Conservation (phyloP, 2,888 invertebrate species). For the Seira ritae region DNA sequence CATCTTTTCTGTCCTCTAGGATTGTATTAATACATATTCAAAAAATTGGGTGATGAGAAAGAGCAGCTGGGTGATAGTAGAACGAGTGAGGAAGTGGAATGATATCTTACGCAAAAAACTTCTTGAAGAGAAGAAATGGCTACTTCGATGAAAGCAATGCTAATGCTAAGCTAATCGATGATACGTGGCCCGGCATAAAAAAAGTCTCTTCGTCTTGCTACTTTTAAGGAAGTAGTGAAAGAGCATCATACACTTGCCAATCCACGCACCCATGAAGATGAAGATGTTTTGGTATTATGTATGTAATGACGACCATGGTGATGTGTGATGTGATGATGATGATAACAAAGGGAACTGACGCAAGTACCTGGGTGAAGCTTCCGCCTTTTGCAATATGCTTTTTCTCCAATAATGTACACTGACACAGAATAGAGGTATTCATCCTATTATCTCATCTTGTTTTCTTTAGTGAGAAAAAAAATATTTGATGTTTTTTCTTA, state of each 20-base stretch:
- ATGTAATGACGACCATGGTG: slow-evolving; percentile 19
- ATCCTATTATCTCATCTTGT: too few relatives aligned
- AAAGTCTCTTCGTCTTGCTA: slow-evolving; percentile 28
- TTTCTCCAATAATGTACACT: too few relatives aligned
- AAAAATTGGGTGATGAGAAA: slow-evolving; percentile 40
- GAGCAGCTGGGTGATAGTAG: slow-evolving; percentile 39
- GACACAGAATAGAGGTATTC: too few relatives aligned
- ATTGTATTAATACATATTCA: too few relatives aligned
- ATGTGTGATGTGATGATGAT: slow-evolving; percentile 25
- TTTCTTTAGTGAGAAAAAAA: too few relatives aligned
- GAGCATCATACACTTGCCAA: not conserved
- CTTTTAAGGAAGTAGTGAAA: slow-evolving; percentile 26
- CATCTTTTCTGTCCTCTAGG: too few relatives aligned
- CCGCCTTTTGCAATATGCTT: too few relatives aligned
- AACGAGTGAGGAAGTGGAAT: slow-evolving; percentile 18
- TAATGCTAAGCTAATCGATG: slow-evolving; percentile 49
- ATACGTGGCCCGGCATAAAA: slow-evolving; percentile 52
- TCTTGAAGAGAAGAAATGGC: slow-evolving; percentile 10
- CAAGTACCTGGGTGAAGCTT: slow-evolving; percentile 6
- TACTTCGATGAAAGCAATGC: slow-evolving; percentile 24
- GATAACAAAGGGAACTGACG: slow-evolving; percentile 33
- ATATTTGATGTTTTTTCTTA: slow-evolving; percentile 67
- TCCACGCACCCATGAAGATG: slow-evolving; percentile 5
- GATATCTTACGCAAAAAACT: slow-evolving; percentile 27
- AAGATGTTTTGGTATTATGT: slow-evolving; percentile 28